These are phyloP conservation scores for Rhagophthalmus giganteus DNA, from an alignment of 2,888 invertebrate genomes.

Conservation along the genomic window DNA sequence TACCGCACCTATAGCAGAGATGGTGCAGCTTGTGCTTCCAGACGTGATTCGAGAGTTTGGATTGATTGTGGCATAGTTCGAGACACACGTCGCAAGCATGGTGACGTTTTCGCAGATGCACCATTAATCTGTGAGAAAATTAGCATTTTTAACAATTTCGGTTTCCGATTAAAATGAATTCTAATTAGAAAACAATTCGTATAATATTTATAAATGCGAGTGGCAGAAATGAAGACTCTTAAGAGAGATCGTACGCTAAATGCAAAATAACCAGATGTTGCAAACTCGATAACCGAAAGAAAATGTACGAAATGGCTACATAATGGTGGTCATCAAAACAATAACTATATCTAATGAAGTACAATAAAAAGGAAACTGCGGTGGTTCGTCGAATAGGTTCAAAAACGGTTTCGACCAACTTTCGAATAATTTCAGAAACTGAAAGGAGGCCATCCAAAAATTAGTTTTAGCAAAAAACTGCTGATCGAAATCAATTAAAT, in stretches of 20 bases:
- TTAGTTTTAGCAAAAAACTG: no score
- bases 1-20: constrained; percentile 84
- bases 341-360: no score
- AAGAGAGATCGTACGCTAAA: not conserved
- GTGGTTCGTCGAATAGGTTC: no score
- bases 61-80: constrained; percentile 78
- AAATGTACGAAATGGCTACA: no score
- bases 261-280: not conserved
- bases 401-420: no score
- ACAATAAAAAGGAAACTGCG: no score
- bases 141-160: not conserved
- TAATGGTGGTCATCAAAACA: no score
- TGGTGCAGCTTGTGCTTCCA: constrained; percentile 90
- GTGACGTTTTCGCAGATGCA: constrained; percentile 81
- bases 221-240: no score
- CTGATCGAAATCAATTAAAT: no score
- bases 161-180: not conserved
- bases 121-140: constrained; percentile 66
- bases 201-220: not conserved
- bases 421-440: no score
- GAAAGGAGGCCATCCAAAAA: no score
- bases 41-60: constrained; percentile 80
- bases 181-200: no score
- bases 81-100: constrained; percentile 86
- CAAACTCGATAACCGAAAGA: not conserved